These are phyloP conservation scores for Campylorhamphus procurvoides DNA, from an alignment of 2,113 vertebrate species.

Conservation along the genomic window DNA sequence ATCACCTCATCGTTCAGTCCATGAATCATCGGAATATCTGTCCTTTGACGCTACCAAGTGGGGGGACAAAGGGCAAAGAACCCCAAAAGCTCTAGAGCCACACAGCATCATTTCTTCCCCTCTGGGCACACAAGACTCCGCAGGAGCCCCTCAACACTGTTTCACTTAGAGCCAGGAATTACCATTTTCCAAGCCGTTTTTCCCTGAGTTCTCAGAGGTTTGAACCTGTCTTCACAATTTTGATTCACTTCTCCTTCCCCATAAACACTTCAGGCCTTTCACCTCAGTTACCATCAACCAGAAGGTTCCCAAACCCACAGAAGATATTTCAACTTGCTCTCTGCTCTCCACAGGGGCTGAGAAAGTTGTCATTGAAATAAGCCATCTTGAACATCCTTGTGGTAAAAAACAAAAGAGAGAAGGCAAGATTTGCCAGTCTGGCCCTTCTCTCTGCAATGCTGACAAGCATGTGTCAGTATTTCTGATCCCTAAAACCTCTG, in stretches of 20 bases:
- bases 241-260: neutral
- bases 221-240: constrained; percentile 40
- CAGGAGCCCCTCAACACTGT: constrained; percentile 56
- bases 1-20: constrained; percentile 15
- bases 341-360: neutral
- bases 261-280: neutral
- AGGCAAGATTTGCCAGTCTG: neutral
- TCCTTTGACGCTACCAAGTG: constrained; percentile 17
- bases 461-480: neutral
- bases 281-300: constrained; percentile 7
- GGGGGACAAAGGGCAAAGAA: constrained; percentile 46
- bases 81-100: constrained; percentile 44
- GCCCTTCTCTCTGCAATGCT: neutral
- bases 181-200: neutral
- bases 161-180: constrained; percentile 32
- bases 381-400: neutral
- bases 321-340: neutral
- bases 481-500: neutral
- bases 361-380: neutral
- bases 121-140: neutral
- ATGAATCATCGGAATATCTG: constrained; percentile 35
- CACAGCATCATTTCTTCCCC: neutral
- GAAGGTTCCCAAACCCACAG: neutral
- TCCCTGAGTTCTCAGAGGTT: constrained; percentile 51
- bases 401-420: neutral